These are phyloP conservation scores for Actinostola sp. DNA, from an alignment of 92 coral and sea anemone genomes.

Conservation along the genomic window DNA sequence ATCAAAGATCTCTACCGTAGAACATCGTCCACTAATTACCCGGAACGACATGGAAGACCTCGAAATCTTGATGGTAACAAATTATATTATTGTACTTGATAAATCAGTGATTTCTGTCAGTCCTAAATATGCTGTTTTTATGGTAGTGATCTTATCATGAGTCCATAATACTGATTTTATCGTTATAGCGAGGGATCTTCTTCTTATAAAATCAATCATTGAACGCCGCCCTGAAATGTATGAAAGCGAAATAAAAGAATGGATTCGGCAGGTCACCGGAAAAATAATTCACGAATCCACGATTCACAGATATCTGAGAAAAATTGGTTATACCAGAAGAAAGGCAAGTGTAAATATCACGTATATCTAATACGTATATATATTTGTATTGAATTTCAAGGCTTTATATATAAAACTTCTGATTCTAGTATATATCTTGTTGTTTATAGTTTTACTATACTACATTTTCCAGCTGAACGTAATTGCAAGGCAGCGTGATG, in stretches of 20 bases:
- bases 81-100: background rate
- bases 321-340: slow-evolving; percentile 11
- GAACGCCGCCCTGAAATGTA: slow-evolving; percentile 28
- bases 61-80: background rate
- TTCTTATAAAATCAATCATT: slow-evolving; percentile 16
- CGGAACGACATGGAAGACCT: background rate
- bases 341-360: too few relatives aligned
- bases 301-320: slow-evolving; percentile 15
- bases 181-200: slow-evolving; percentile 24
- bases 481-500: too few relatives aligned
- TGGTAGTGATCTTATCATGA: background rate
- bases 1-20: slow-evolving; percentile 7
- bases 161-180: too few relatives aligned
- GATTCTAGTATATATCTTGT: too few relatives aligned
- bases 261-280: slow-evolving; percentile 23
- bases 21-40: background rate
- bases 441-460: too few relatives aligned
- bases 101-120: too few relatives aligned
- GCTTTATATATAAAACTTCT: too few relatives aligned
- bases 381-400: too few relatives aligned
- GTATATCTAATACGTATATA: too few relatives aligned
- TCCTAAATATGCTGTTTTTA: background rate
- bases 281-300: background rate
- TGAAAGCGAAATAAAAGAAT: slow-evolving; percentile 18
- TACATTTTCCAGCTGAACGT: too few relatives aligned